Base-by-base conservation (phyloP, 2,797 vertebrate genomes). In the Anas acuta region DNA sequence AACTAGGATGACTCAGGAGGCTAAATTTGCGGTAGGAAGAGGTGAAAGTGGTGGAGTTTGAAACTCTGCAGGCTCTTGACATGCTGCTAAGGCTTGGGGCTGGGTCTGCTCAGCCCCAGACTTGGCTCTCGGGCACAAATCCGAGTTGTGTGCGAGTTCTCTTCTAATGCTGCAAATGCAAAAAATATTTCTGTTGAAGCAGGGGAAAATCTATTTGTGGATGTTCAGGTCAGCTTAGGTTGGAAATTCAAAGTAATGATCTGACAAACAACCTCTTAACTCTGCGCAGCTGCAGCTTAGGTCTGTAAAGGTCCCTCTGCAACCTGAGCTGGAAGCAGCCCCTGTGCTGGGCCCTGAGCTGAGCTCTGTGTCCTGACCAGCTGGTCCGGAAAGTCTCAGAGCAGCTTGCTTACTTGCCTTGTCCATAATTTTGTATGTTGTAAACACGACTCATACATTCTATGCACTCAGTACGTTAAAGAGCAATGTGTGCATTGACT, bases 121-220 rank as follows among this genome's bases (percentile, higher is more conserved):
- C 64, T 82, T 45, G 12, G 17, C 21, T 15, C 53, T 64, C 3
- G 7, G 49, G 35, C 61, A 81, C 70, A 61, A 65, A 41, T 74
- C 43, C 33, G 56, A 83, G 78, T 71, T 0, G 0, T 2, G 4
- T 20, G 10, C 21, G 15, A 80, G 21, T 37, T 58, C 92, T 58
- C 61, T 66, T 84, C 56, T 73, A 41, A 47, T 32, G 37, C 74
- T 69, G 49, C 65, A 95, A 92, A 60, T 16, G 19, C 54, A 84
- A 62, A 62, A 86, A 91, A 19, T 73, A 82, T 39, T 87, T 78
- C 13, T 18, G 49, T 73, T 61, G 71, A 93, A 88, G 82, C 9
- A 3, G 75, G 58, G 64, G 47, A 45, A 93, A 45, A 76, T 96
- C 85, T 93, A 74, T 92, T 90, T 87, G 82, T 88, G 85, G 79